Base-by-base conservation (phyloP, 2,888 invertebrate species). In the Galerucella pusilla region DNA sequence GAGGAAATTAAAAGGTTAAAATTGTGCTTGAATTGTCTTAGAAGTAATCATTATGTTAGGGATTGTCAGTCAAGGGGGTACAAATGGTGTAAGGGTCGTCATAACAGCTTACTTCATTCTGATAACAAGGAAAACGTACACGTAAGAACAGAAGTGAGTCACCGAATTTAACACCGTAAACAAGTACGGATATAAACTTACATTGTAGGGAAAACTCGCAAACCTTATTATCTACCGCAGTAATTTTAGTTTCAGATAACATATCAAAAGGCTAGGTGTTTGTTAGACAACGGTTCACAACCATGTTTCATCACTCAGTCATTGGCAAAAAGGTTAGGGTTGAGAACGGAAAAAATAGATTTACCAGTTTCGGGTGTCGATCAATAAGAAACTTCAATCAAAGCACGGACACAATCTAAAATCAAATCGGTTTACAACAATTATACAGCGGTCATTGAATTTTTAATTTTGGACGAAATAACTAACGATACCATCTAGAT, bases 271-370 rank as follows among this genome's bases (percentile, higher is more conserved):
- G 65, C 65, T 42, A 73, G 73, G 35, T 64, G 72, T 16, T 57
- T 75, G n/a, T 45, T 74, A n/a, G 74, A 74, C 59, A 65, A n/a
- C n/a, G 76, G 59, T 71, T 70, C 65, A 57, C 68, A 52, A 46
- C 46, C 46, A 46, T 46, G 46, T 46, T 46, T 46, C 12, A 46
- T 12, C 12, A 46, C 2, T 46, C 10, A 12, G 46, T 10, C 46
- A 46, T 67, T 67, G 52, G 67, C 28, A 67, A 67, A 20, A 28
- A 46, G 25, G 52, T 52, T 67, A 52, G n/a, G 45, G 6, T 67
- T 67, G 25, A 46, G n/a, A 14, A 67, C 49, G 14, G 14, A 16
- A 52, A 49, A 67, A 10, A 20, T 67, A 52, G 49, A 67, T 67
- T 52, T 67, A 20, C 67, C 67, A 6, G n/a, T 67, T 42, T 25